A percentile compares a stretch with the other conserved stretches of the same genome.
Evolutionary conservation across 2,797 vertebrate genomes (phyloP).

Genomic region (Eulemur albifrons): DNA sequence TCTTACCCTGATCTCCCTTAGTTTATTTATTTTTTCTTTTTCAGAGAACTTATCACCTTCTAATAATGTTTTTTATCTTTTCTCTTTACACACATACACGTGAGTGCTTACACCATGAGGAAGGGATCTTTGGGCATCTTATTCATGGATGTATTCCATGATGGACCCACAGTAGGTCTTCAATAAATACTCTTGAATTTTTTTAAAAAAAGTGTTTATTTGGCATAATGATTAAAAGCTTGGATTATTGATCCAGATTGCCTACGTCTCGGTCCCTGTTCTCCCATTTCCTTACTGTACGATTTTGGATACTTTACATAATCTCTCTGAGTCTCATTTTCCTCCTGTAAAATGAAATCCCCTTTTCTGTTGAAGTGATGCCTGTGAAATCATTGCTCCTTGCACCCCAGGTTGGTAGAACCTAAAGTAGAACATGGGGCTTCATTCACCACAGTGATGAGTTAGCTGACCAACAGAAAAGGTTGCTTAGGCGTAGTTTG

Average conservation of each 20-base stretch:
- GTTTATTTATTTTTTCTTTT: not conserved
- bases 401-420: not conserved
- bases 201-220: not conserved
- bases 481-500: not conserved
- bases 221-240: not conserved
- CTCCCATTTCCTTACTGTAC: not conserved
- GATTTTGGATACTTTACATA: not conserved
- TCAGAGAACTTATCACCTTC: not conserved
- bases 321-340: not conserved
- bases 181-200: not conserved
- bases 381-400: not conserved
- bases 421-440: not conserved
- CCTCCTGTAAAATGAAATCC: not conserved
- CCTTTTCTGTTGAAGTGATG: not conserved
- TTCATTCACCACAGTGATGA: not conserved
- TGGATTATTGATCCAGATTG: not conserved
- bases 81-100: not conserved
- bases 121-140: not conserved
- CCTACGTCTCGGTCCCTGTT: not conserved
- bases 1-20: not conserved
- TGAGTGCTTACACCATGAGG: accelerated
- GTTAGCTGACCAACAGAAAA: not conserved
- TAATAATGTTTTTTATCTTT: not conserved
- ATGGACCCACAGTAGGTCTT: not conserved
- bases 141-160: not conserved